Base-by-base conservation (phyloP, 2,113 vertebrate species). In the Charina bottae region DNA sequence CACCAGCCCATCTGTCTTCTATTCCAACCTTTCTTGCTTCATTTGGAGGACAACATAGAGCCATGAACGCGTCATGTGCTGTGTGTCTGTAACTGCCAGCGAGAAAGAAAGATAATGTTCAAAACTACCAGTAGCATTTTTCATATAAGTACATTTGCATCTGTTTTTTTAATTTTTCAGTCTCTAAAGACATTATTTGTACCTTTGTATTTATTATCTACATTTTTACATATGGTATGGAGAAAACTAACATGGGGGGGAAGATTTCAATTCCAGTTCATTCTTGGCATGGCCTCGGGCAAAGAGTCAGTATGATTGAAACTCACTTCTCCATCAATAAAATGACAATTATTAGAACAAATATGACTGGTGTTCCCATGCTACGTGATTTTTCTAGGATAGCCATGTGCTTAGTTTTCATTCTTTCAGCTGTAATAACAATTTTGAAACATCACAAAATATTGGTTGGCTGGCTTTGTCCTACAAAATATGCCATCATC, bases 61-160 rank as follows among this genome's bases (percentile, higher is more conserved):
- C n/a, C 21, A 89, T 24, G 72, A 23, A 58, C 6, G n/a, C 88
- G 42, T 83, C 58, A 59, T 83, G 58, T 64, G 56, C 26, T 54
- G 13, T 85, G 28, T 42, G 26, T 49, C n/a, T 49, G 8, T 84
- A 54, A 26, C 19, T 89, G 49, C 62, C 46, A 37, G 46, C 91
- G 78, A 85, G 28, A 93, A 92, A 92, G 26, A 59, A 72, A 85
- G 59, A 42, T 24, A 94, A 93, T 89, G 93, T 87, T 62, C 64
- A 94, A 78, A 37, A 42, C 33, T 78, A 37, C 15, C 33, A 37
- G 15, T 37, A 78, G 3, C 0, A 0, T 3, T 92, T 94, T 93
- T 33, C 49, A 23, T 59, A 33, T 3, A 92, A 49, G 23, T 42
- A 59, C 10, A 60, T 90, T 87, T 42, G 54, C 56, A n/a, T 90